Percentiles rank a stretch among this genome's conserved stretches.
Evolutionary conservation across 2,888 invertebrate species (phyloP).

Genomic region (Netelia inedita): DNA sequence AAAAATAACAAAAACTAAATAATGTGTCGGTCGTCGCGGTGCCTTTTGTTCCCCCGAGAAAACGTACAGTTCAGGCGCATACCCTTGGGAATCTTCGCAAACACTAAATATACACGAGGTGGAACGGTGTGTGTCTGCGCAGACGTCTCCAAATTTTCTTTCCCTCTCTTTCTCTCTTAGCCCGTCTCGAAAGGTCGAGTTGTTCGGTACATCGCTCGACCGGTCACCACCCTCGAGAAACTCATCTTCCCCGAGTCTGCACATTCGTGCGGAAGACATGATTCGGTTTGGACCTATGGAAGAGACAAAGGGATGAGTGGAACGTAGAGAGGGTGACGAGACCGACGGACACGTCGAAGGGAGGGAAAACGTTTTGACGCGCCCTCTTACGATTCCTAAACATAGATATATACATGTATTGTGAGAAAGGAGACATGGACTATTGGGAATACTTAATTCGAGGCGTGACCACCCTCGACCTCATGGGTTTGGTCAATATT

Average conservation of each 20-base stretch:
- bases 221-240: constrained; percentile 34
- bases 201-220: constrained; percentile 15
- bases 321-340: background rate
- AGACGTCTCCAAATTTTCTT: too few relatives aligned
- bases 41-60: constrained; percentile 34
- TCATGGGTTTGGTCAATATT: background rate
- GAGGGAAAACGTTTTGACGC: background rate
- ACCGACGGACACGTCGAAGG: background rate
- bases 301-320: background rate
- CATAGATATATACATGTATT: background rate
- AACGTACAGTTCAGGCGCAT: constrained; percentile 11
- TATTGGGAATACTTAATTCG: constrained; percentile 77
- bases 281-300: background rate
- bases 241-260: constrained; percentile 6
- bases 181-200: constrained; percentile 7
- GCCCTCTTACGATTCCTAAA: background rate
- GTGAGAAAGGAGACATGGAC: constrained; percentile 2
- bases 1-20: constrained; percentile 5
- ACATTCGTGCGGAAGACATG: constrained; percentile 1
- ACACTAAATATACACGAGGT: background rate
- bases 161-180: background rate
- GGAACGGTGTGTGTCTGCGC: background rate
- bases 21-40: background rate
- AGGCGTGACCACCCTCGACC: constrained; percentile 74
- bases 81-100: constrained; percentile 26